Conservation (phyloP, 2,888 invertebrate species). For the Anodontia alba region DNA sequence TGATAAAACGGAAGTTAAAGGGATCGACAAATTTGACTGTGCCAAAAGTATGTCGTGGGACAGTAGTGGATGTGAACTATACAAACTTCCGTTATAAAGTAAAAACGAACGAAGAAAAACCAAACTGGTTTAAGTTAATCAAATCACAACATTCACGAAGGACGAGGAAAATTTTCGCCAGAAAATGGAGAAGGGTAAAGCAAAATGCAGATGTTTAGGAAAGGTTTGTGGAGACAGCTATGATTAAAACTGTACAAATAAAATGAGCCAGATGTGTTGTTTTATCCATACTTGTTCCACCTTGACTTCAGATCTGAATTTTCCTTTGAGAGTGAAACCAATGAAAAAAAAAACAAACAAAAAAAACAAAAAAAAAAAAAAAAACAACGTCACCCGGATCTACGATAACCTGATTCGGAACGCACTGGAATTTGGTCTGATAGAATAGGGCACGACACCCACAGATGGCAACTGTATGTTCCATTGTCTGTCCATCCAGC, state of each 20-base stretch:
- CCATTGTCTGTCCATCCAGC: background rate
- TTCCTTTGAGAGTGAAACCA: background rate
- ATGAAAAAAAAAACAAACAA: background rate
- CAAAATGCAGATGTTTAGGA: background rate
- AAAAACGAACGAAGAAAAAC: background rate
- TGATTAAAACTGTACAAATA: background rate
- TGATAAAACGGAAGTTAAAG: background rate
- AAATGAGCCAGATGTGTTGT: background rate
- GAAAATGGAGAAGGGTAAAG: background rate
- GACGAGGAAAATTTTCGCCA: background rate
- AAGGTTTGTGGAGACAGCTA: background rate
- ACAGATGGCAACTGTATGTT: background rate
- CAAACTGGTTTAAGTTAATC: background rate
- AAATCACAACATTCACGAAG: background rate
- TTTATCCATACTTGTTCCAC: background rate
- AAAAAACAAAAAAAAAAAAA: background rate
- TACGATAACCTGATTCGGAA: background rate
- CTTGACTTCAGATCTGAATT: background rate
- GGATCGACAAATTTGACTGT: background rate
- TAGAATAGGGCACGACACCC: background rate
- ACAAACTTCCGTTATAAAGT: background rate
- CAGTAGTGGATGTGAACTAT: background rate
- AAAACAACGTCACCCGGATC: background rate
- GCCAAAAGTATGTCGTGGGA: background rate
- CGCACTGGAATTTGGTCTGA: background rate